Evolutionary conservation across 2,888 invertebrate species (phyloP).

Genomic region (Tachina grossa): DNA sequence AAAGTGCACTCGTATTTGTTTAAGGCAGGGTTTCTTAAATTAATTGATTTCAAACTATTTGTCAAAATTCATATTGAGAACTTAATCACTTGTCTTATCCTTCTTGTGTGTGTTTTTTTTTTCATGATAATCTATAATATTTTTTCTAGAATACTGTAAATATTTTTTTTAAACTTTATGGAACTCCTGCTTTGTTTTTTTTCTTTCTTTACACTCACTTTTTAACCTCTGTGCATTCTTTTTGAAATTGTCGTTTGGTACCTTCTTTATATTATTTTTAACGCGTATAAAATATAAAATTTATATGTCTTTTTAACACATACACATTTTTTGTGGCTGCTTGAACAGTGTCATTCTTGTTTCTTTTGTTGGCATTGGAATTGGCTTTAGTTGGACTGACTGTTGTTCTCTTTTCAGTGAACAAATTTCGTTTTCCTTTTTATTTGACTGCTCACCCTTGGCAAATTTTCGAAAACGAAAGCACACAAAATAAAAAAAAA

Average conservation of each 20-base stretch:
- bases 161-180: neutral
- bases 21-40: slow-evolving; percentile 20
- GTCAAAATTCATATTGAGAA: neutral
- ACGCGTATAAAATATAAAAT: slow-evolving; percentile 37
- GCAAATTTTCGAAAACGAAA: neutral
- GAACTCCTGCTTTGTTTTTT: neutral
- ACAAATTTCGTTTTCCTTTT: slow-evolving; percentile 11
- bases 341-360: neutral
- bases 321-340: slow-evolving; percentile 17
- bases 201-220: neutral
- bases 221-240: neutral
- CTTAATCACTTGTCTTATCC: no score
- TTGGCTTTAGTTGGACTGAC: slow-evolving; percentile 10
- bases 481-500: neutral
- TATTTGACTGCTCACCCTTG: slow-evolving; percentile 7
- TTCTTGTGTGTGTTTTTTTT: no score
- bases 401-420: neutral
- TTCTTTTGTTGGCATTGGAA: slow-evolving; percentile 11
- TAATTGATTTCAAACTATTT: neutral
- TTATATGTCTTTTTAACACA: slow-evolving; percentile 12
- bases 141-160: no score
- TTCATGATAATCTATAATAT: no score
- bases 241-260: slow-evolving; percentile 9
- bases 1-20: neutral
- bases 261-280: slow-evolving; percentile 12